A percentile compares a stretch with the other conserved stretches of the same genome.
phyloP scores from a whole-genome alignment of 30 jellyfish, hydroid and myxozoan genomes.

The Pelagia noctiluca region DNA sequence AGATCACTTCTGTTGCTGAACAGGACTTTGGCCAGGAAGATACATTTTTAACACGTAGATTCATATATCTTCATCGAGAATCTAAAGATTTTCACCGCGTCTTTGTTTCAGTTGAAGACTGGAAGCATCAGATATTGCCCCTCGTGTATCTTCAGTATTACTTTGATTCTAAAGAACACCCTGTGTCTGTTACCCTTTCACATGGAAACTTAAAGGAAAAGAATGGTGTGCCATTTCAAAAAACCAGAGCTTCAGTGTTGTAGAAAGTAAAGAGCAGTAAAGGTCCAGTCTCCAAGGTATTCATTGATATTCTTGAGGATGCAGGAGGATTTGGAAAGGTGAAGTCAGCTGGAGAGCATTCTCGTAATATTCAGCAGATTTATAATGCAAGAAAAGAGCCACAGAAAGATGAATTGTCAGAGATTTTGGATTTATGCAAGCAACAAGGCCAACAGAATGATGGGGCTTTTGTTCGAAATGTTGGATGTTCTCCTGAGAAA shows the following conservation, averaged over 20 bases:
- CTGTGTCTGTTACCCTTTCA: slow-evolving; percentile 6
- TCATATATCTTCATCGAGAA: slow-evolving; percentile 11
- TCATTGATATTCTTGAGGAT: slow-evolving; percentile 1
- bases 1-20: neutral
- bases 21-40: slow-evolving; percentile 11
- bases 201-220: slow-evolving; percentile 39
- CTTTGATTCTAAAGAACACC: slow-evolving; percentile 14
- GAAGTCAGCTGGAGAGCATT: slow-evolving; percentile 3
- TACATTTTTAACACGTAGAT: neutral
- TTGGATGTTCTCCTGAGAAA: slow-evolving; percentile 7
- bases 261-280: slow-evolving; percentile 12
- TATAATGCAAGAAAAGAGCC: slow-evolving; percentile 7
- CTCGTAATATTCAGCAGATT: slow-evolving; percentile 6
- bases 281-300: slow-evolving; percentile 2
- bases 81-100: slow-evolving; percentile 25
- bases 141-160: neutral
- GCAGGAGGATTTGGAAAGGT: slow-evolving; percentile 41
- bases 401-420: slow-evolving; percentile 2
- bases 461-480: slow-evolving; percentile 14
- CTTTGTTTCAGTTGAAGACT: slow-evolving; percentile 5
- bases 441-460: neutral
- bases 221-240: slow-evolving; percentile 12
- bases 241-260: slow-evolving; percentile 12
- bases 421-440: slow-evolving; percentile 12
- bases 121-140: slow-evolving; percentile 2